Evolutionary conservation across 2,113 vertebrate genomes (phyloP).

Genomic region (Cebus imitator): DNA sequence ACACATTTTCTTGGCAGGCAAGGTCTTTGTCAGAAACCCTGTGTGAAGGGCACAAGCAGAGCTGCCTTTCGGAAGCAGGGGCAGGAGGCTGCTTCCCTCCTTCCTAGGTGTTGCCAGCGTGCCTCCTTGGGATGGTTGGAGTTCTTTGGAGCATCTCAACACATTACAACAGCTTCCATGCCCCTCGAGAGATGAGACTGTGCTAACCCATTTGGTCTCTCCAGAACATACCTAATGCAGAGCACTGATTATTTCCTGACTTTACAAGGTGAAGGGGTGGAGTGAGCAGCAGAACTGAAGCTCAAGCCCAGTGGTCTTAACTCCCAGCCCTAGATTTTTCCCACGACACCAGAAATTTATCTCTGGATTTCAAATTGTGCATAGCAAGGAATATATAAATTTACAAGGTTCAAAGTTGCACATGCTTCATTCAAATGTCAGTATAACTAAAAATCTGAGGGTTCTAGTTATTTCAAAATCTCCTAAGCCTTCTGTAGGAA

Average conservation of each 20-base stretch:
- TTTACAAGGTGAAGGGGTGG: neutral
- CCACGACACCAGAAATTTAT: neutral
- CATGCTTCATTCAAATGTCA: conserved; percentile 46
- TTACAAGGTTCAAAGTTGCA: neutral
- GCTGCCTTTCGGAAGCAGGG: accelerated
- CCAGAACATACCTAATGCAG: accelerated
- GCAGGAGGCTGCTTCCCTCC: accelerated
- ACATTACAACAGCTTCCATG: accelerated
- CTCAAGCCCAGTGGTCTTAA: neutral
- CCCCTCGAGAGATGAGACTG: accelerated
- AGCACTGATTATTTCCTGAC: too few relatives aligned
- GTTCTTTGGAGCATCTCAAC: neutral
- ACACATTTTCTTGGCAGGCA: neutral
- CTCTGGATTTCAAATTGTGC: neutral
- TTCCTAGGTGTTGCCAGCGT: accelerated
- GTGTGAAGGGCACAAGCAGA: neutral
- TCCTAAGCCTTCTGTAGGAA: conserved; percentile 70
- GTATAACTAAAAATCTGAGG: conserved; percentile 63
- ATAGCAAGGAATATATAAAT: neutral
- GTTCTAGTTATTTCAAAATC: conserved; percentile 67
- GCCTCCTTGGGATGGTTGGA: too few relatives aligned
- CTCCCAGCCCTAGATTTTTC: neutral
- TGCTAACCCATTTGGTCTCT: accelerated
- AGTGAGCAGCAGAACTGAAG: neutral
- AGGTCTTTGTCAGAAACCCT: accelerated